A percentile compares a stretch with the other conserved stretches of the same genome.
phyloP scores from a whole-genome alignment of 2,113 vertebrate genomes.

The Tragelaphus strepsiceros region DNA sequence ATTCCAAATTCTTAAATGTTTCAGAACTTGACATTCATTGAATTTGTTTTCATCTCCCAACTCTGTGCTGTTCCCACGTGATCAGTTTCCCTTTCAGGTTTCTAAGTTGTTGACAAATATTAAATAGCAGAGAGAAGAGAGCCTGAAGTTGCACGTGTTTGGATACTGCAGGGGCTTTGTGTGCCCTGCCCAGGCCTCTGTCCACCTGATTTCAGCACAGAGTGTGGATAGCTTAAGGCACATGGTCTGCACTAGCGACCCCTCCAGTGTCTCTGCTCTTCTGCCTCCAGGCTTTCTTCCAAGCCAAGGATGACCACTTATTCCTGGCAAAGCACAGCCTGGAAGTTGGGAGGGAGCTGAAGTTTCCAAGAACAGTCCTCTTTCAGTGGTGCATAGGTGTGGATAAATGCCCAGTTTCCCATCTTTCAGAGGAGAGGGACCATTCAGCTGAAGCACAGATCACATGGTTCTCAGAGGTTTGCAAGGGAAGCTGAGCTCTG shows the following conservation, averaged over 20 bases:
- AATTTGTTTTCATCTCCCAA: not conserved
- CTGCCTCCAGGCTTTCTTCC: not conserved
- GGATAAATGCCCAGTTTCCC: not conserved
- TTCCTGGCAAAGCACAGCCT: not conserved
- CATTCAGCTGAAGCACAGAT: not conserved
- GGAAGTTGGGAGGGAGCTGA: not conserved
- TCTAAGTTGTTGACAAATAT: not conserved
- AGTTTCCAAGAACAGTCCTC: not conserved
- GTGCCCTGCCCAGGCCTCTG: no score
- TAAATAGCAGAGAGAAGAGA: not conserved
- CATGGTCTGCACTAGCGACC: fast-evolving
- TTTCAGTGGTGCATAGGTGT: not conserved
- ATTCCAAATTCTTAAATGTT: constrained; percentile 9
- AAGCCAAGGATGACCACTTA: not conserved
- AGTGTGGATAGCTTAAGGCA: not conserved
- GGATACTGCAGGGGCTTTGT: not conserved
- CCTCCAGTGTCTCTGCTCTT: not conserved
- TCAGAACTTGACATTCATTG: not conserved
- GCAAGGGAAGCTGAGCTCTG: not conserved
- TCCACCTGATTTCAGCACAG: not conserved
- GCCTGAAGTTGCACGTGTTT: not conserved
- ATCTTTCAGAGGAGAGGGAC: not conserved
- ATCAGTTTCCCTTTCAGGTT: not conserved
- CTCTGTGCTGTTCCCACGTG: not conserved
- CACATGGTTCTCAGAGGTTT: not conserved